Base-by-base conservation (phyloP, 1,140 invertebrate genomes). In the Protaetia brevitarsis region DNA sequence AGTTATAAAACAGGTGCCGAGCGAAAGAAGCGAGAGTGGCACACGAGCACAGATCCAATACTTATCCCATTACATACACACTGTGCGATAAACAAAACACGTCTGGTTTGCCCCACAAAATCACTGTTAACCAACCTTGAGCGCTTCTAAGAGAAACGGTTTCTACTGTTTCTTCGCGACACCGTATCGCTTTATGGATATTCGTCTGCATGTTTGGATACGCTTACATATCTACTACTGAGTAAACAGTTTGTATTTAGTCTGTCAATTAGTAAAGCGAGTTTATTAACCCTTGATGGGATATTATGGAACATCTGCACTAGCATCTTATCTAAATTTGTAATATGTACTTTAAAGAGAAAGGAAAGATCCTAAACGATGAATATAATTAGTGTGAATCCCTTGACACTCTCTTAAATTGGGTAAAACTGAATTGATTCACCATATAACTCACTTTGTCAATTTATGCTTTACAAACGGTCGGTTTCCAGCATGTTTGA, bases 231-330 rank as follows among this genome's bases (percentile, higher is more conserved):
- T 51, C 41, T 51, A 51, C 16, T 45, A 3, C 1, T 23, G 41
- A 21, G 41, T 51, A 51, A 51, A 51, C 41, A 51, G 41, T 21
- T 51, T 51, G 41, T 51, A 51, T 51, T 51, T 51, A 51, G 41
- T 51, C 41, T 51, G 41, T 19, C 41, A 51, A 51, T 51, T 51
- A 23, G 41, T 51, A 51, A 19, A 19, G 19, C 11, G 41, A 19
- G 41, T 51, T 51, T 51, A 51, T 51, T 51, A 51, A 51, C 41
- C 41, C 16, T 51, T 51, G 26, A 13, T 51, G 41, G 1, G 21
- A 8, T 51, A 51, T 51, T 21, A 51, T 51, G 11, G 16, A 21
- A 51, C 16, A 51, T 51, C 16, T 51, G 41, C 41, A 23, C 8
- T 36, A 36, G n/a, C n/a, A n/a, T n/a, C n/a, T n/a, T n/a, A n/a